Conservation (phyloP, 2,113 vertebrate species). For the Paratilapia polleni region DNA sequence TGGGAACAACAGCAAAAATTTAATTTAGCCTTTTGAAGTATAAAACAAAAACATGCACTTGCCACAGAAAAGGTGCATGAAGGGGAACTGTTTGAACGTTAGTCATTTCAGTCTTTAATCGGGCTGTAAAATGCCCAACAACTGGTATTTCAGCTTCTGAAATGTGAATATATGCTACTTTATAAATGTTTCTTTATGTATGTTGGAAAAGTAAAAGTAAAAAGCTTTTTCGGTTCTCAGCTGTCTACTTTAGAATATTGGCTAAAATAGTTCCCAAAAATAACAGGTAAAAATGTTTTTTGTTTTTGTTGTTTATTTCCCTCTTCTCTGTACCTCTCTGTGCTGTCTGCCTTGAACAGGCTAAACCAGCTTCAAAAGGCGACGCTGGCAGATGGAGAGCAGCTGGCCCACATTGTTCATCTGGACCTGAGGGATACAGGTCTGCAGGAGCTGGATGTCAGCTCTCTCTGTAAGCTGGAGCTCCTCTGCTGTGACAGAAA, state of each 20-base stretch:
- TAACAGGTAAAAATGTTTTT: not conserved
- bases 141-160: not conserved
- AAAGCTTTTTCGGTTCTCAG: no score
- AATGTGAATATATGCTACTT: not conserved
- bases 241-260: no score
- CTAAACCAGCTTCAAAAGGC: conserved; percentile 86
- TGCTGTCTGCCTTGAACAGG: conserved; percentile 63
- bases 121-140: not conserved
- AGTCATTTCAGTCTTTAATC: not conserved
- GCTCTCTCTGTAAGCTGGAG: conserved; percentile 87
- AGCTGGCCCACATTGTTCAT: conserved; percentile 89
- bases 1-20: not conserved
- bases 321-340: not conserved
- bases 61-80: not conserved
- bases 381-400: conserved; percentile 80
- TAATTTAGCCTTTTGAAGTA: not conserved
- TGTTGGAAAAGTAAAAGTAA: no score
- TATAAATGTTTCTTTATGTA: no score
- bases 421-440: conserved; percentile 92
- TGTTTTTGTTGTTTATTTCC: not conserved
- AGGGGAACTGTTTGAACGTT: not conserved
- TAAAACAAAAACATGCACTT: not conserved
- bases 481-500: conserved; percentile 96
- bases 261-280: no score
- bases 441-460: conserved; percentile 86